Conservation (phyloP, 2,888 invertebrate species). For the Cheilosia vernalis region DNA sequence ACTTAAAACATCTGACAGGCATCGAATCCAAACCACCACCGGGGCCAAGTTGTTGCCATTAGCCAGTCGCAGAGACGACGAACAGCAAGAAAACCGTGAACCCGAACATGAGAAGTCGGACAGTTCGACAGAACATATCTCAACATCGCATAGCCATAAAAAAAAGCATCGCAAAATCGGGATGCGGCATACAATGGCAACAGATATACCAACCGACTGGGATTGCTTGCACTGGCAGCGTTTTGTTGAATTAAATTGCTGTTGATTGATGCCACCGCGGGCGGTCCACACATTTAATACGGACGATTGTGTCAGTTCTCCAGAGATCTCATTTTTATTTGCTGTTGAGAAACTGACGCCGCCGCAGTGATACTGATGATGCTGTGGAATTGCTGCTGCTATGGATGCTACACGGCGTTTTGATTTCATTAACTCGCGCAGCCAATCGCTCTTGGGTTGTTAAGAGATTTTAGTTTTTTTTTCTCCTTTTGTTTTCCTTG, state of each 20-base stretch:
- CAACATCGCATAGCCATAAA: slow-evolving; percentile 56
- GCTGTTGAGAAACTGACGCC: slow-evolving; percentile 51
- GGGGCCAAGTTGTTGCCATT: slow-evolving; percentile 53
- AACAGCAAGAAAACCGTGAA: slow-evolving; percentile 34
- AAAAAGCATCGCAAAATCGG: slow-evolving; percentile 71
- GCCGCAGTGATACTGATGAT: slow-evolving; percentile 55
- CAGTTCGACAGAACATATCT: slow-evolving; percentile 70
- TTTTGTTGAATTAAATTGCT: slow-evolving; percentile 75
- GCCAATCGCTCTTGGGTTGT: slow-evolving; percentile 1
- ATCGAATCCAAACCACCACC: slow-evolving; percentile 25
- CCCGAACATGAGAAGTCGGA: slow-evolving; percentile 47
- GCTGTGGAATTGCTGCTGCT: slow-evolving; percentile 41
- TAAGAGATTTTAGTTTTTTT: slow-evolving; percentile 16
- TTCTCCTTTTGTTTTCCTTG: slow-evolving; percentile 29
- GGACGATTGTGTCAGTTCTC: slow-evolving; percentile 72
- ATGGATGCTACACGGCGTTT: slow-evolving; percentile 50
- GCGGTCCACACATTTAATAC: slow-evolving; percentile 77
- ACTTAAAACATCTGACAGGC: slow-evolving; percentile 56
- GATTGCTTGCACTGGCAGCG: slow-evolving; percentile 26
- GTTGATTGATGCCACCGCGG: slow-evolving; percentile 79
- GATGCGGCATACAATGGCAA: slow-evolving; percentile 34
- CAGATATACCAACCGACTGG: slow-evolving; percentile 18
- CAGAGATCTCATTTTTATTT: slow-evolving; percentile 63
- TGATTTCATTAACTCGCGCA: slow-evolving; percentile 69
- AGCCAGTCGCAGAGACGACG: slow-evolving; percentile 19